A percentile compares a stretch with the other conserved stretches of the same genome.
Conservation (phyloP, 2,113 vertebrate species). For the Saguinus imperator region DNA sequence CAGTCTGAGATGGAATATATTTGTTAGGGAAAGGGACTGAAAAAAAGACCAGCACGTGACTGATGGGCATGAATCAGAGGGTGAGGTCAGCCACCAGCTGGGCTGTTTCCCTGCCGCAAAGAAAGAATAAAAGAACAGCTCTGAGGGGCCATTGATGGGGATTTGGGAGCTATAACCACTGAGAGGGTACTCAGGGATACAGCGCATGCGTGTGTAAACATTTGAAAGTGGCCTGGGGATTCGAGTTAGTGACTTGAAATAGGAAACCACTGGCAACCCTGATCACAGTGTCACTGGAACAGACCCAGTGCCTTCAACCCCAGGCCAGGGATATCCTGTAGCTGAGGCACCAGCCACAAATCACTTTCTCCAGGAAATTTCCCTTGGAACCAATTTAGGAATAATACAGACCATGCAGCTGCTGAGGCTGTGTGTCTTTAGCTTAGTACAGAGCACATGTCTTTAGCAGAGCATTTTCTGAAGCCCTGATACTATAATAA, state of each 20-base stretch:
- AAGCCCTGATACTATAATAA: background rate
- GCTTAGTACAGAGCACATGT: background rate
- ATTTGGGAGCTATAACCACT: background rate
- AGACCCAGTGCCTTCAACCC: background rate
- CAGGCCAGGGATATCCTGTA: background rate
- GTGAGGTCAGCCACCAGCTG: constrained; percentile 28
- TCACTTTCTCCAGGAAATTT: constrained; percentile 25
- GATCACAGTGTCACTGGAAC: background rate
- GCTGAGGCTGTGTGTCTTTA: background rate
- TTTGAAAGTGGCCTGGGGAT: background rate
- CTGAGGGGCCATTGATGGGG: background rate
- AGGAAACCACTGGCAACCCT: background rate
- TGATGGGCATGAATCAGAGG: constrained; percentile 55
- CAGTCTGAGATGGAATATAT: constrained; percentile 55
- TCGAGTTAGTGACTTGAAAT: background rate
- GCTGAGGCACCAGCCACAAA: background rate
- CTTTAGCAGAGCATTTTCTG: constrained; percentile 2
- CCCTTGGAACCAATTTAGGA: background rate
- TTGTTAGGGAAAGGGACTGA: constrained; percentile 47
- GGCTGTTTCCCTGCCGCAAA: background rate
- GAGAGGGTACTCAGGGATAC: background rate
- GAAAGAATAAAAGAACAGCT: constrained; percentile 29
- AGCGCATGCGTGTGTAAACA: rapidly evolving
- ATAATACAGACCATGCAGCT: background rate
- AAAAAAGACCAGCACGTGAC: constrained; percentile 32